Evolutionary conservation across 2,797 vertebrate genomes (phyloP).

Genomic region (Epinephelus awoara): DNA sequence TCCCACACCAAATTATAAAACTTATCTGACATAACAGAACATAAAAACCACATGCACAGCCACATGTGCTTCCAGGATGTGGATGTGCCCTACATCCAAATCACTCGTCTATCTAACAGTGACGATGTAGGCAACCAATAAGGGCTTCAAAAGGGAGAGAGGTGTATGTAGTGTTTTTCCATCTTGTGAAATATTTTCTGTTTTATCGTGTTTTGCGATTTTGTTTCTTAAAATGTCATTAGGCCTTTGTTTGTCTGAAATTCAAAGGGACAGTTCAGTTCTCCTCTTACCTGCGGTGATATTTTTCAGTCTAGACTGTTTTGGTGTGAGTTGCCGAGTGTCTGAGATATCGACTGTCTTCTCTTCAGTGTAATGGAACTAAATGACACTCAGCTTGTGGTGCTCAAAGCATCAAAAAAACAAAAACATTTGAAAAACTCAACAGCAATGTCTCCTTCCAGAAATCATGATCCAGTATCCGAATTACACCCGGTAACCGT

Average conservation of each 20-base stretch:
- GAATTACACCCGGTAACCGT: too few species aligned
- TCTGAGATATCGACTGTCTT: too few species aligned
- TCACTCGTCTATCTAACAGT: conserved; percentile 3
- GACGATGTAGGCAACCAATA: background rate
- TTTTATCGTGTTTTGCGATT: background rate
- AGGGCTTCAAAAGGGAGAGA: background rate
- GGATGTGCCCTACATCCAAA: conserved; percentile 9
- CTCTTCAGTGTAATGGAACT: too few species aligned
- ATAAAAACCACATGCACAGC: conserved; percentile 25
- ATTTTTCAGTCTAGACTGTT: too few species aligned
- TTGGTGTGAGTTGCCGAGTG: too few species aligned
- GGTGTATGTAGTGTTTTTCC: background rate
- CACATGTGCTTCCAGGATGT: conserved; percentile 15
- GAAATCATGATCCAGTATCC: too few species aligned
- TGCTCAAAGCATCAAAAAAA: too few species aligned
- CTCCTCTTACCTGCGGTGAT: too few species aligned
- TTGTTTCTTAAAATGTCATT: background rate
- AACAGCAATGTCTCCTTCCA: too few species aligned
- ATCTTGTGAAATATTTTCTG: background rate
- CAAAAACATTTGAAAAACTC: too few species aligned
- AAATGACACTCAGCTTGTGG: too few species aligned
- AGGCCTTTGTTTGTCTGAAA: background rate
- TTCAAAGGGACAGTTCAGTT: too few species aligned
- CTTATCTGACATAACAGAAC: background rate
- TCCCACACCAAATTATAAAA: background rate